A percentile compares a stretch with the other conserved stretches of the same genome.
Evolutionary conservation across 1,140 invertebrate species (phyloP).

Genomic region (Venturia canescens): DNA sequence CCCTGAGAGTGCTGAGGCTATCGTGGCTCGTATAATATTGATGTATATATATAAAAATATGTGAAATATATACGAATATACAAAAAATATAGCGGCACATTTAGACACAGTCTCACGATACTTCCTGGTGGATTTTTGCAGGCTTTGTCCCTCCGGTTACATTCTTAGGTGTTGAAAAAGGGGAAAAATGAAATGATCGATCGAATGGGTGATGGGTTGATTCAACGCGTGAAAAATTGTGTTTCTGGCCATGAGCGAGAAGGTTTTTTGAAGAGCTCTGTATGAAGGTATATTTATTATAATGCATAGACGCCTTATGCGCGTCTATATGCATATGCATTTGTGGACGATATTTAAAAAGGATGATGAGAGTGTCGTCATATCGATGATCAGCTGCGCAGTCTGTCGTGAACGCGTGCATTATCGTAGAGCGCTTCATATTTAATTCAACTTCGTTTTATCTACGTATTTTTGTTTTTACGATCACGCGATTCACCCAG

Average conservation of each 20-base stretch:
- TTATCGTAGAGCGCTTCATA: constrained; percentile 9
- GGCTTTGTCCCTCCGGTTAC: too few relatives aligned
- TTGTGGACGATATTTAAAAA: background rate
- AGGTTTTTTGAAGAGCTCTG: too few relatives aligned
- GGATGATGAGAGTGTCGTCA: background rate
- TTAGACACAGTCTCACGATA: too few relatives aligned
- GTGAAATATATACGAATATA: too few relatives aligned
- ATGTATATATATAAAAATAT: background rate
- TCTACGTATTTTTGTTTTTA: background rate
- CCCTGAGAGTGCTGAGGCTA: constrained; percentile 20
- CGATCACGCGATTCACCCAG: background rate
- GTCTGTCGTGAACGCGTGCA: constrained; percentile 31
- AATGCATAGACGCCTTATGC: background rate
- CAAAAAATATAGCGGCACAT: too few relatives aligned
- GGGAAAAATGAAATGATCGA: too few relatives aligned
- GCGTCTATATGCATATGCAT: background rate
- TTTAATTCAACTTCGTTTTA: background rate
- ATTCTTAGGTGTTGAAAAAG: too few relatives aligned
- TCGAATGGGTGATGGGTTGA: too few relatives aligned
- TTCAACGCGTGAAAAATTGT: too few relatives aligned
- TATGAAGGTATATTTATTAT: too few relatives aligned
- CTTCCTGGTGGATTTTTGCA: too few relatives aligned
- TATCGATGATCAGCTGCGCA: constrained; percentile 6
- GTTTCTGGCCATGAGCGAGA: too few relatives aligned
- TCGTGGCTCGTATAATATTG: background rate